Conservation (phyloP, 2,888 invertebrate species). For the Spilarctia lutea region DNA sequence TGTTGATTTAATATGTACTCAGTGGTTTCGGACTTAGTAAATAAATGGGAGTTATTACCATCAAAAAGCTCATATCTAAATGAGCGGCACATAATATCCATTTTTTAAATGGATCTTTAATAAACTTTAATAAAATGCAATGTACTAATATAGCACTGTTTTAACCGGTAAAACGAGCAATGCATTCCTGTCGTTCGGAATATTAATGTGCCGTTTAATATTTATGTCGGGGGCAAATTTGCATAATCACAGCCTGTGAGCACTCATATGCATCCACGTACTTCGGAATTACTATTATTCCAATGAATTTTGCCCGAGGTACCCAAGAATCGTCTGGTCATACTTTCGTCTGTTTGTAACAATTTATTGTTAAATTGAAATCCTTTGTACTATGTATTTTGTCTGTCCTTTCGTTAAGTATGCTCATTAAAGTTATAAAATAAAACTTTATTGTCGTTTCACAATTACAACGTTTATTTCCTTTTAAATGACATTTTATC, state of each 20-base stretch:
- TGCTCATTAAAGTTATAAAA: constrained; percentile 25
- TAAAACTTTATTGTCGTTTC: constrained; percentile 14
- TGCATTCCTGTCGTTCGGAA: constrained; percentile 83
- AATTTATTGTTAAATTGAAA: constrained; percentile 57
- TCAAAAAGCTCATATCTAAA: constrained; percentile 1
- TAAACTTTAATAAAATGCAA: constrained; percentile 64
- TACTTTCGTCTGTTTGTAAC: constrained; percentile 49
- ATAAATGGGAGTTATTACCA: background rate
- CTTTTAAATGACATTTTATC: background rate
- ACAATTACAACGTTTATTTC: background rate
- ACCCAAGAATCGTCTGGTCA: constrained; percentile 41
- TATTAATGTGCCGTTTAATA: constrained; percentile 86
- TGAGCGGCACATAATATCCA: constrained; percentile 10
- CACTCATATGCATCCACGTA: constrained; percentile 69
- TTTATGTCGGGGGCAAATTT: constrained; percentile 85
- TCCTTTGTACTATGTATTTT: constrained; percentile 23
- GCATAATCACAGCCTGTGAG: constrained; percentile 83
- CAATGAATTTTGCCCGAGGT: constrained; percentile 77
- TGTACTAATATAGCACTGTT: constrained; percentile 64
- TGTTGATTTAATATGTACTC: background rate
- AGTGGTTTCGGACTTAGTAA: background rate
- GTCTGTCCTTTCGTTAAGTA: constrained; percentile 27
- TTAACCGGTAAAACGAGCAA: constrained; percentile 78
- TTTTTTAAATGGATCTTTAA: constrained; percentile 57
- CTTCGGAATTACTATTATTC: constrained; percentile 79